Evolutionary conservation across 2,797 vertebrate species (phyloP).

Genomic region (Anisognathus igniventris): DNA sequence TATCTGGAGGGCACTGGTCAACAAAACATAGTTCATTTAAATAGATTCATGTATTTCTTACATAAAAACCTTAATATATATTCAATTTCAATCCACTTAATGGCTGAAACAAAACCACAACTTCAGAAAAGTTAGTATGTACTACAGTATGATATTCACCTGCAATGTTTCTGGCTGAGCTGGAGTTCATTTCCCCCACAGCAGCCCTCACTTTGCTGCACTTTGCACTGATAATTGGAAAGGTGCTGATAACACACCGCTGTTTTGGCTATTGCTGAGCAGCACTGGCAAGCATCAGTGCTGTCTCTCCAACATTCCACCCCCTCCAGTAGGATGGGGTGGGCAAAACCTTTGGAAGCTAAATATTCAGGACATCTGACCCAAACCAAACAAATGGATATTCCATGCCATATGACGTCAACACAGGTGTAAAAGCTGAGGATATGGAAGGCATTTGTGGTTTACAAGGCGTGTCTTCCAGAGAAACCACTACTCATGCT

Average conservation of each 20-base stretch:
- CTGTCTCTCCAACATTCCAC: not conserved
- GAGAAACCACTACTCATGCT: not conserved
- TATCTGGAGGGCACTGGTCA: not conserved
- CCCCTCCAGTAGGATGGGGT: too few relatives aligned
- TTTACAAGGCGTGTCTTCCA: not conserved
- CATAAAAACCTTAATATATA: not conserved
- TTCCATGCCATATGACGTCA: not conserved
- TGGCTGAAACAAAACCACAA: not conserved
- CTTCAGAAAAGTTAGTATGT: not conserved
- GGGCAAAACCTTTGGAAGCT: not conserved
- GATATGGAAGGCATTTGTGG: not conserved
- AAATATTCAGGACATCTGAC: not conserved
- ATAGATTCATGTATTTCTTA: not conserved
- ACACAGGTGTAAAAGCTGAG: not conserved
- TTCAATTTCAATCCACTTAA: not conserved
- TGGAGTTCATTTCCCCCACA: not conserved
- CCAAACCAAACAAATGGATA: not conserved
- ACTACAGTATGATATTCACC: not conserved
- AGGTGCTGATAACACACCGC: not conserved
- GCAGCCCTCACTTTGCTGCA: not conserved
- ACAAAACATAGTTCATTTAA: not conserved
- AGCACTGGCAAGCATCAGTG: fast-evolving
- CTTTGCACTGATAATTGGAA: fast-evolving
- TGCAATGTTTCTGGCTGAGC: not conserved
- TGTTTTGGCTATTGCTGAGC: not conserved